Base-by-base conservation (phyloP, 2,113 vertebrate species). In the Centropristis striata region DNA sequence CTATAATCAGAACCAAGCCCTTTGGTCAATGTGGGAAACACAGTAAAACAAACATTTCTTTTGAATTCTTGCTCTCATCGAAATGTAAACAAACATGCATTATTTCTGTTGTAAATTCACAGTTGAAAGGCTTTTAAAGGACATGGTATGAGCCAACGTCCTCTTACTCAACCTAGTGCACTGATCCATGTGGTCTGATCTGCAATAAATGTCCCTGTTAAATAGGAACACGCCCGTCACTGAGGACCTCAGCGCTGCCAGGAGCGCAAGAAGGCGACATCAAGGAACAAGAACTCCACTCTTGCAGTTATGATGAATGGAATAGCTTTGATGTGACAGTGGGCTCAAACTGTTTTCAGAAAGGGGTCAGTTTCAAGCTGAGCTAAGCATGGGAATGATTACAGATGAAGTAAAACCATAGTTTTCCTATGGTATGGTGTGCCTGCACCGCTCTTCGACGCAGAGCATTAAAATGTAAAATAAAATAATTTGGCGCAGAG, bases 121-220 rank as follows among this genome's bases (percentile, higher is more conserved):
- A 16, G 27, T 18, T 20, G 16, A 64, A 50, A 37, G 20, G 10
- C 5, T 27, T 81, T 20, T 46, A 16, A 8, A 20, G 21, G 3
- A 32, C n/a, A 55, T 7, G 49, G 47, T 25, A 20, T 50, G 23
- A 55, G n/a, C 20, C 37, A 20, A 58, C 59, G 42, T 66, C 20
- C 10, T 74, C 16, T 63, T 32, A 50, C 42, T 70, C 27, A 63
- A 15, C 18, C 15, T 18, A 74, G n/a, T 23, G 46, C 51, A 66
- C 23, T 49, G 44, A 28, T 36, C 55, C 32, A 51, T 79, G 50
- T 67, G 57, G 51, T 70, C 32, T 67, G 57, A 44, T 65, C 32
- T 50, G 63, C 23, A 69, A 84, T 84, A 94, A 93, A 95, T 91
- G 90, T 91, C 32, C 14, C 14, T 70, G 28, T 54, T 69, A 51